Evolutionary conservation across 1,140 invertebrate species (phyloP).

Genomic region (Lucilia sericata): DNA sequence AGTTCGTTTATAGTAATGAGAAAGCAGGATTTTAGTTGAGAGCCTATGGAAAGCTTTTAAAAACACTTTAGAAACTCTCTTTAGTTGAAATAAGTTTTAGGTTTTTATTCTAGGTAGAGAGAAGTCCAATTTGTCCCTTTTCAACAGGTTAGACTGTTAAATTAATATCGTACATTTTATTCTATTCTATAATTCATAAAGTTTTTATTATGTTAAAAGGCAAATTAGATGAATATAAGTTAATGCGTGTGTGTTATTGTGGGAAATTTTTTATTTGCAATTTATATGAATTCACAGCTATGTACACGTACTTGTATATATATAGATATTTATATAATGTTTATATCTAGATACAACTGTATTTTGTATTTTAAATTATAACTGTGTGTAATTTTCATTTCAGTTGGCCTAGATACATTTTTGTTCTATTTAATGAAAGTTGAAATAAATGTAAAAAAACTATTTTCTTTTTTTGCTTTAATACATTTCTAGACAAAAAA

Average conservation of each 20-base stretch:
- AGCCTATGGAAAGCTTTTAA: too few species aligned
- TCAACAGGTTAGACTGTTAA: too few species aligned
- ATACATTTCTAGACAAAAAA: background rate
- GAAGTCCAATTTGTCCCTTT: too few species aligned
- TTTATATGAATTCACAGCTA: background rate
- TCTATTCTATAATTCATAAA: background rate
- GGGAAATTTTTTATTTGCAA: background rate
- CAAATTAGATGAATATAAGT: background rate
- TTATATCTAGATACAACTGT: background rate
- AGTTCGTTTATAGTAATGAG: too few species aligned
- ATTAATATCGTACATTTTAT: too few species aligned
- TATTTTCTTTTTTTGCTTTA: background rate
- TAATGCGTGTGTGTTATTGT: background rate
- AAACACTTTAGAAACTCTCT: too few species aligned
- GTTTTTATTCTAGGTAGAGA: too few species aligned
- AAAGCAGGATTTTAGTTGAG: too few species aligned
- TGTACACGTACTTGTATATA: too few species aligned
- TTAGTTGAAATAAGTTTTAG: too few species aligned
- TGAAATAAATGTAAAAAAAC: background rate
- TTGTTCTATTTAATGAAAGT: background rate
- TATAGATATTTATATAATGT: too few species aligned
- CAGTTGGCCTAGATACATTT: conserved; percentile 2
- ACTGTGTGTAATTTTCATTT: background rate
- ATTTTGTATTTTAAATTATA: background rate
- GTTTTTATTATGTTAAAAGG: background rate